These are phyloP conservation scores for Gasterosteus aculeatus DNA, from an alignment of 2,113 vertebrate genomes.

Conservation along the genomic window DNA sequence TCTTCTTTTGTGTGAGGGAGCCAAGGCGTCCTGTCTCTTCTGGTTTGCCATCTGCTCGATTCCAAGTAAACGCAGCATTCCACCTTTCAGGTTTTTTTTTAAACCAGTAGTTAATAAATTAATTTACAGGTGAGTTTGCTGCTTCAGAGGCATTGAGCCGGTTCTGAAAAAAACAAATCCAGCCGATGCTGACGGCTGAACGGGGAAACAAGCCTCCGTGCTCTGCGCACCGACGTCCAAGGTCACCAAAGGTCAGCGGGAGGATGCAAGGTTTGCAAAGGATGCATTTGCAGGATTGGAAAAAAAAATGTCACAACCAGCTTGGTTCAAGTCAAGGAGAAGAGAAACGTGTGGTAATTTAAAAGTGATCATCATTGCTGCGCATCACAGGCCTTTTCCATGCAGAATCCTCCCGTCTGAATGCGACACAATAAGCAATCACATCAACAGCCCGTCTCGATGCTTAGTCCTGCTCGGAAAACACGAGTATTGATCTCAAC, in stretches of 20 bases:
- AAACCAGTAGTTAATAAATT: not conserved
- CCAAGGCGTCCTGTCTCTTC: not conserved
- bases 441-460: not conserved
- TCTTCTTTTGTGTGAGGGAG: too few relatives aligned
- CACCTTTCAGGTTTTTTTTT: not conserved
- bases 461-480: conserved; percentile 45
- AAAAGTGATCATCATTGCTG: not conserved
- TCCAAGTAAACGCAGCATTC: not conserved
- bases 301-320: not conserved
- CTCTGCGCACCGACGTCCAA: not conserved
- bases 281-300: not conserved
- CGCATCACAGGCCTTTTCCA: not conserved
- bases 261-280: not conserved
- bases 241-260: conserved; percentile 7
- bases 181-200: not conserved
- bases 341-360: not conserved
- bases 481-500: conserved; percentile 61
- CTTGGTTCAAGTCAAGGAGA: not conserved
- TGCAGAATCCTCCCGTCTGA: not conserved
- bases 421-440: not conserved
- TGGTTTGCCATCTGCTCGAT: not conserved
- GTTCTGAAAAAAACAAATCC: not conserved
- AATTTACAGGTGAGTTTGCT: not conserved
- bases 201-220: not conserved
- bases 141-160: not conserved